Conservation (phyloP, 1,140 invertebrate genomes). For the Dendrolimus kikuchii region DNA sequence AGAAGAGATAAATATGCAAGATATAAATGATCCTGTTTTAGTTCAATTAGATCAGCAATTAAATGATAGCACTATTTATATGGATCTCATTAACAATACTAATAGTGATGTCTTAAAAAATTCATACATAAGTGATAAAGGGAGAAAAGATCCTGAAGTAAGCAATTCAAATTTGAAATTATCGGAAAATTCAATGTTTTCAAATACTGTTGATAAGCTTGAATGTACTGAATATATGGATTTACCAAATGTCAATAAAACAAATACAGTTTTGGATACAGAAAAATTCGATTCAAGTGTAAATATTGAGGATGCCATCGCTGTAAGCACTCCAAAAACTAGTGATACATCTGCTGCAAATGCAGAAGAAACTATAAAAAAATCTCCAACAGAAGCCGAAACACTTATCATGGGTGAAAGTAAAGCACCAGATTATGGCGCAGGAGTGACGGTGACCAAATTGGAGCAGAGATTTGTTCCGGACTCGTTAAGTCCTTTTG, state of each 20-base stretch:
- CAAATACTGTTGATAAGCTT: conserved; percentile 29
- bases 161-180: too few relatives aligned
- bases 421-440: conserved; percentile 33
- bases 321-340: conserved; percentile 47
- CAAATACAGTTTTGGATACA: conserved; percentile 44
- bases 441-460: conserved; percentile 38
- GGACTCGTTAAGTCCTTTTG: conserved; percentile 52
- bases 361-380: conserved; percentile 23
- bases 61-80: conserved; percentile 37
- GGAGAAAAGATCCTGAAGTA: conserved; percentile 13
- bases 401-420: conserved; percentile 27
- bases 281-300: conserved; percentile 39
- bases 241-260: conserved; percentile 35
- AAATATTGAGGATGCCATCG: conserved; percentile 25
- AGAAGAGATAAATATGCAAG: not conserved
- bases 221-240: conserved; percentile 60
- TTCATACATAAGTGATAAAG: conserved; percentile 27
- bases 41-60: conserved; percentile 6
- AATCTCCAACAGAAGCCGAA: conserved; percentile 20
- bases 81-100: conserved; percentile 51
- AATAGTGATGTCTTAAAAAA: conserved; percentile 30
- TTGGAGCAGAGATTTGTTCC: conserved; percentile 45
- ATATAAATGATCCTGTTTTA: not conserved
- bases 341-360: conserved; percentile 34
- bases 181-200: conserved; percentile 14